These are phyloP conservation scores for Saguinus midas DNA, from an alignment of 2,113 vertebrate species.

Conservation along the genomic window DNA sequence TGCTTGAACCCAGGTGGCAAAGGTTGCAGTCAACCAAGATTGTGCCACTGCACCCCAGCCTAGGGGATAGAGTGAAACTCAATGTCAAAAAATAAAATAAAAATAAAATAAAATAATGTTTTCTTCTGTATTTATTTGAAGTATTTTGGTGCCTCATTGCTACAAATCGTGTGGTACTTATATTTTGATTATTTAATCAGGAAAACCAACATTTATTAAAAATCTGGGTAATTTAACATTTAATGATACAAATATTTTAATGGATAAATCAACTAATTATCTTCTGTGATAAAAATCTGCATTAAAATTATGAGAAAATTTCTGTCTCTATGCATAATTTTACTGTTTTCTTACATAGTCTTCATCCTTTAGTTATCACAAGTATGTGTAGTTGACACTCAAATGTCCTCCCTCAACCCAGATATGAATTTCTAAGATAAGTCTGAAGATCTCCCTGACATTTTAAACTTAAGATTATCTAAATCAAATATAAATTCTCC, in stretches of 20 bases:
- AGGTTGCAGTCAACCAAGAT: too few relatives aligned
- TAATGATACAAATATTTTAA: not conserved
- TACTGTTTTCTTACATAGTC: not conserved
- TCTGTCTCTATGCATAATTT: not conserved
- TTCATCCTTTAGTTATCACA: not conserved
- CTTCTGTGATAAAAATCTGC: not conserved
- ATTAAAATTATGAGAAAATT: not conserved
- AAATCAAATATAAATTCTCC: not conserved
- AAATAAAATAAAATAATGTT: not conserved
- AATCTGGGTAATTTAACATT: not conserved
- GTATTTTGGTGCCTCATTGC: not conserved
- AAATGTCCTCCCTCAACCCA: not conserved
- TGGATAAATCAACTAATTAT: not conserved
- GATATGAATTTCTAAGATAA: not conserved
- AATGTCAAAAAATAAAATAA: too few relatives aligned
- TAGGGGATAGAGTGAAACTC: too few relatives aligned
- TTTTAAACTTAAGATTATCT: not conserved
- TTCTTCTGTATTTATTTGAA: not conserved
- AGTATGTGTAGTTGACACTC: not conserved
- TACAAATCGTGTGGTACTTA: not conserved
- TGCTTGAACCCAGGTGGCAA: too few relatives aligned
- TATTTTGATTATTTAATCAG: slow-evolving; percentile 5
- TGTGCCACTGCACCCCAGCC: too few relatives aligned
- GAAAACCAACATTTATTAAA: not conserved
- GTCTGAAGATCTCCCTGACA: not conserved